Base-by-base conservation (phyloP, 2,113 vertebrate species). In the Marmota flaviventris region DNA sequence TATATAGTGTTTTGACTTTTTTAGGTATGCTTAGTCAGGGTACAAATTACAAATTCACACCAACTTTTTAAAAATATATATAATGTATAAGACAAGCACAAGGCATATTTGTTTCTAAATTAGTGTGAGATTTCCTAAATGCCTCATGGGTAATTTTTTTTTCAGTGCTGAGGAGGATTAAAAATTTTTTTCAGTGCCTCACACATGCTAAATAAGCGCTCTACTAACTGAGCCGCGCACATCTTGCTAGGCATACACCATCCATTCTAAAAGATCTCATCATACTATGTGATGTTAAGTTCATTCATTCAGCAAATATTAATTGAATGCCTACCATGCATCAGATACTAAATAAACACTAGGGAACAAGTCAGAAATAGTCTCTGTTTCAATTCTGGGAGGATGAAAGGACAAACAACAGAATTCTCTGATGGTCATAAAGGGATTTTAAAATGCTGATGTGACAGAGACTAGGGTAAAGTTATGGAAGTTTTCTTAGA, bases 71-170 rank as follows among this genome's bases (percentile, higher is more conserved):
- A 63, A 61, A 85, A 93, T 56, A 42, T 83, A 70, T 65, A 89
- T 3, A 94, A 39, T 75, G 63, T 22, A 73, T 27, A 90, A 95
- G 87, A 79, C 56, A 93, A 93, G 20, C 39, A 79, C 42, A 76
- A 85, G 67, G 24, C 29, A 61, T 25, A 70, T 82, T 85, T 72
- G 4, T 82, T 86, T 67, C 42, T 61, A 63, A 65, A 89, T 91
- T 78, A 78, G 61, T 56, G 17, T 85, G 39, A 67, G 48, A 73
- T 94, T 88, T 92, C 73, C 77, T 85, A 87, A 96, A 88, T 88
- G 75, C 42, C 14, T 78, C 39, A n/a, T 37, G 45, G 42, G 45
- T 72, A 72, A 70, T 61, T 61, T 67, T 32, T 67, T 69, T 32
- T 51, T 51, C 34, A 34, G 32, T 69, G 67, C 32, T 69, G 32